These are phyloP conservation scores for Pitta sordida DNA, from an alignment of 2,113 vertebrate species.

Conservation along the genomic window DNA sequence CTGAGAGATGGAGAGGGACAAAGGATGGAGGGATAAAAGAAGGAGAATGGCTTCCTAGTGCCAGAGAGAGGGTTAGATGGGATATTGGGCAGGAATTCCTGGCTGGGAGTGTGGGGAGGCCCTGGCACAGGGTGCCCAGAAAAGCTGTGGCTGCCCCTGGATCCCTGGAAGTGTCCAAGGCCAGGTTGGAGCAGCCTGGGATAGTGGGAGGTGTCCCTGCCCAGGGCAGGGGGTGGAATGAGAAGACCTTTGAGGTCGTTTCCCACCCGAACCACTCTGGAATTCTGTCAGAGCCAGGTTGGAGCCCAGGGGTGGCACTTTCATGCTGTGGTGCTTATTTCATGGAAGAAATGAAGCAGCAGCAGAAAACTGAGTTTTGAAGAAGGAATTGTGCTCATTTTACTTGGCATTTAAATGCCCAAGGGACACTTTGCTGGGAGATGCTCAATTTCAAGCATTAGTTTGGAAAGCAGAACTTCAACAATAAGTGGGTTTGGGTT, in stretches of 20 bases:
- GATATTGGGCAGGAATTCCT: neutral
- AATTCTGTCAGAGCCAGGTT: neutral
- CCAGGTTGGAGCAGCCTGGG: neutral
- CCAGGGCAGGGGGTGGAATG: neutral
- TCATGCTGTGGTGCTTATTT: accelerated
- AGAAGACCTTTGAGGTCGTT: neutral
- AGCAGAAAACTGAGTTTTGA: accelerated
- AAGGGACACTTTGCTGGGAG: neutral
- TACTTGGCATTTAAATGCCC: neutral
- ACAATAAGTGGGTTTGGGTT: accelerated
- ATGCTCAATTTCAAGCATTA: neutral
- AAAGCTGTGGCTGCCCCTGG: neutral
- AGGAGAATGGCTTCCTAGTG: neutral
- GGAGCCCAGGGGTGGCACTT: neutral
- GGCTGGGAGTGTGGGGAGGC: neutral
- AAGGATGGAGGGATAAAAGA: neutral
- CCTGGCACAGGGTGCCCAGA: neutral
- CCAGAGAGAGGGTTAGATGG: accelerated
- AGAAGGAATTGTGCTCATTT: neutral
- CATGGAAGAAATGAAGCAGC: neutral
- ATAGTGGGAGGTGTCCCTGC: neutral
- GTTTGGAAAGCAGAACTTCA: neutral
- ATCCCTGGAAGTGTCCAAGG: neutral
- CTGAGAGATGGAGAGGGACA: neutral
- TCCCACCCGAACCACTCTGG: neutral